A percentile compares a stretch with the other conserved stretches of the same genome.
phyloP scores from a whole-genome alignment of 2,113 vertebrate genomes.

The Saguinus imperator region DNA sequence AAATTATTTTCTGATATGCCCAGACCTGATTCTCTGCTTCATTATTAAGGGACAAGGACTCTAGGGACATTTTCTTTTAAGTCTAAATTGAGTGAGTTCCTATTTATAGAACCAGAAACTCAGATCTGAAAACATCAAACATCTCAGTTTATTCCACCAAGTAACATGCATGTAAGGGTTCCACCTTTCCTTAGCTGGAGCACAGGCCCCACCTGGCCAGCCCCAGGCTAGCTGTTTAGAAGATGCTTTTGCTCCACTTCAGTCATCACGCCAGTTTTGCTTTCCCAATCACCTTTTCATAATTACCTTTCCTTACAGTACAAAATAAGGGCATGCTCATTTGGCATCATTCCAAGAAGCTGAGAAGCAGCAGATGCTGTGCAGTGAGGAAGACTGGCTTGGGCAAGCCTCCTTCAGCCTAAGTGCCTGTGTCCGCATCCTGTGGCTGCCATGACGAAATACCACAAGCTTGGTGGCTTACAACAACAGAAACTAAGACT shows the following conservation, averaged over 20 bases:
- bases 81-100: not conserved
- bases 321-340: rapidly evolving
- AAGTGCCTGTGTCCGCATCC: rapidly evolving
- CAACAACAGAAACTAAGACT: not conserved
- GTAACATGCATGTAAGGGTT: not conserved
- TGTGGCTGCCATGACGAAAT: not conserved
- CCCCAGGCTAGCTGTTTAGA: not conserved
- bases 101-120: not conserved
- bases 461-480: not conserved
- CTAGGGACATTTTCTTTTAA: not conserved
- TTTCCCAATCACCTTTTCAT: too few relatives aligned
- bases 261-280: not conserved
- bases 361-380: not conserved
- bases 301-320: not conserved
- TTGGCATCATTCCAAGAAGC: not conserved
- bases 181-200: not conserved
- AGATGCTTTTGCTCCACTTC: not conserved
- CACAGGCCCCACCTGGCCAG: rapidly evolving
- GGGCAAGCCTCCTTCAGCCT: not conserved
- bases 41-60: not conserved
- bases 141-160: not conserved
- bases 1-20: not conserved
- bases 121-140: not conserved
- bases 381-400: rapidly evolving
- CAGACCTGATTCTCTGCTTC: not conserved